Conservation (phyloP, 2,113 vertebrate genomes). For the Pomatorhinus ruficollis region DNA sequence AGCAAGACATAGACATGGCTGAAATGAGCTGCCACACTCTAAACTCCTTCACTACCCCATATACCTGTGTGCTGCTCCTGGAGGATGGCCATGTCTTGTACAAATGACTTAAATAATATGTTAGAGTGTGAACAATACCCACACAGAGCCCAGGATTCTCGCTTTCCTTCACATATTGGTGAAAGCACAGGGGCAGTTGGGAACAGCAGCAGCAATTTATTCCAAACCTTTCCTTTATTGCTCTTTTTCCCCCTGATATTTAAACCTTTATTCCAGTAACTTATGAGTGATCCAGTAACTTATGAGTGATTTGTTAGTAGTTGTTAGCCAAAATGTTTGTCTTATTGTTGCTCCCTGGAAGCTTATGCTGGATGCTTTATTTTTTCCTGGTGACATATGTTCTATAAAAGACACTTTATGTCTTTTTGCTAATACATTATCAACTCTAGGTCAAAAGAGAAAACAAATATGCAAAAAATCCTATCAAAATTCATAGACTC, state of each 20-base stretch:
- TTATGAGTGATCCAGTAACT: not conserved
- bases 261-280: not conserved
- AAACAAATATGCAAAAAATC: slow-evolving; percentile 10
- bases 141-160: not conserved
- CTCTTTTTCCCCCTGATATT: fast-evolving
- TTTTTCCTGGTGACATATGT: not conserved
- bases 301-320: not conserved
- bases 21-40: not conserved
- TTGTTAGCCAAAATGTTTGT: not conserved
- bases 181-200: not conserved
- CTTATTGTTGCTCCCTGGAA: not conserved
- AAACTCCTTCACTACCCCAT: not conserved
- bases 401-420: not conserved
- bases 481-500: not conserved
- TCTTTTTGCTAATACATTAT: not conserved
- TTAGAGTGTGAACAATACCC: not conserved
- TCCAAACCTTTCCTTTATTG: not conserved
- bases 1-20: not conserved
- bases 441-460: not conserved
- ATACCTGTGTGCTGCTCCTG: not conserved
- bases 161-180: not conserved
- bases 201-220: not conserved
- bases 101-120: not conserved
- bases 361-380: not conserved
- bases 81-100: not conserved